Base-by-base conservation (phyloP, 2,797 vertebrate species). In the Bryconaethiops microstoma region DNA sequence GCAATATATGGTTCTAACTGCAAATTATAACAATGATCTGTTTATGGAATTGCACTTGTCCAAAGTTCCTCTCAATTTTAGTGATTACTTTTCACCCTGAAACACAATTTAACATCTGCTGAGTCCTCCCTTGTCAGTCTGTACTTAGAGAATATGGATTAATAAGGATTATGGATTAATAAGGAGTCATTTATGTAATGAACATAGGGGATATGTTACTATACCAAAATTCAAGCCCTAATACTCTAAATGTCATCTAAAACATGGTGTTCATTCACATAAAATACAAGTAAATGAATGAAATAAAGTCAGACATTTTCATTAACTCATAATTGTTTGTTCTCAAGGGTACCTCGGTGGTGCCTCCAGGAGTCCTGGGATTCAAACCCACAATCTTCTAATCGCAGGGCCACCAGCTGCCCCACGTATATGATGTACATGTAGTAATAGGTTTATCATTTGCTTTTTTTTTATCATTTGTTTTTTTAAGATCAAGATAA, bases 171-270 rank as follows among this genome's bases (percentile, higher is more conserved):
- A n/a, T n/a, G n/a, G n/a, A n/a, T n/a, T n/a, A n/a, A n/a, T n/a
- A 35, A 35, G 2, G 73, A 83, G 86, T 76, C 69, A 67, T 78
- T 79, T 81, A 60, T 86, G 81, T 84, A 85, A 85, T 86, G 74
- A 84, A 65, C 59, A 83, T 75, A 75, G 74, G 69, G 79, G 69
- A 17, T 48, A 60, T 82, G 78, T 85, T 84, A 85, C 85, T 85
- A 77, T 71, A 77, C 88, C 69, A 82, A 82, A 85, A 77, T 71
- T 70, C 55, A 65, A 81, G 60, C 64, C 29, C 54, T 80, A 76
- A 78, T 76, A 78, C 48, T 29, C 19, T 62, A 76, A 75, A 76
- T 70, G 52, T 19, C 40, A 78, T 74, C 52, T 64, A 74, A 75
- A 73, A 42, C 71, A 25, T 2, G 35, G 35, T 35, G 35, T 35